Percentiles rank a stretch among this genome's conserved stretches.
phyloP scores from a whole-genome alignment of 2,888 invertebrate species.

The Atherix ibis region DNA sequence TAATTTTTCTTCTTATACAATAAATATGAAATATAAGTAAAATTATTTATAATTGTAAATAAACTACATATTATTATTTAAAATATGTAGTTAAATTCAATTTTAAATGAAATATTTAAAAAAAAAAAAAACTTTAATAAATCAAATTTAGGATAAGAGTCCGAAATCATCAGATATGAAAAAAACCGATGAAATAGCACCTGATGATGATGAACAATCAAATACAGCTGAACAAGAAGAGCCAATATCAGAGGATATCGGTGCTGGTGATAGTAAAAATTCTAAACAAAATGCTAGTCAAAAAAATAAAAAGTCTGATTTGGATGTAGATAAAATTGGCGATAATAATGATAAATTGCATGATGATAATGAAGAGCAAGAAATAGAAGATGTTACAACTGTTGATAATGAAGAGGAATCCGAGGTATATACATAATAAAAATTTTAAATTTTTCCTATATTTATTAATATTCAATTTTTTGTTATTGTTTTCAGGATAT shows the following conservation, averaged over 20 bases:
- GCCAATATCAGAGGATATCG: slow-evolving; percentile 6
- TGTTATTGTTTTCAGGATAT: too few species aligned
- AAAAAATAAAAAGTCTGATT: slow-evolving; percentile 31
- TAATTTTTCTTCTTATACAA: too few species aligned
- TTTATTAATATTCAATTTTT: too few species aligned
- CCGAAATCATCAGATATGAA: slow-evolving; percentile 40
- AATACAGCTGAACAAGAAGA: background rate
- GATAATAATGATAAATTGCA: slow-evolving; percentile 12
- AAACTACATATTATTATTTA: too few species aligned
- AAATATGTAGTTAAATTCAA: too few species aligned
- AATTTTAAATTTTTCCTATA: too few species aligned
- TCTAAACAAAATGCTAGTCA: slow-evolving; percentile 20
- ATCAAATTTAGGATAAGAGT: slow-evolving; percentile 34
- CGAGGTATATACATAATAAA: too few species aligned
- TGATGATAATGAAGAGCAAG: slow-evolving; percentile 2
- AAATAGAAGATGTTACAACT: slow-evolving; percentile 13
- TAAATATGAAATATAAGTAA: too few species aligned
- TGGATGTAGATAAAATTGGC: too few species aligned
- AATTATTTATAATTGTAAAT: too few species aligned
- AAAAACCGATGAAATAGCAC: slow-evolving; percentile 53
- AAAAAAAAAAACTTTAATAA: slow-evolving; percentile 19
- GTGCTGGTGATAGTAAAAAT: slow-evolving; percentile 12
- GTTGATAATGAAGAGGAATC: slow-evolving; percentile 3
- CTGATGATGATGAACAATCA: slow-evolving; percentile 16
- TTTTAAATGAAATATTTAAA: slow-evolving; percentile 9